These are phyloP conservation scores for Nomada hirtipes DNA, from an alignment of 2,888 invertebrate species.

Conservation along the genomic window DNA sequence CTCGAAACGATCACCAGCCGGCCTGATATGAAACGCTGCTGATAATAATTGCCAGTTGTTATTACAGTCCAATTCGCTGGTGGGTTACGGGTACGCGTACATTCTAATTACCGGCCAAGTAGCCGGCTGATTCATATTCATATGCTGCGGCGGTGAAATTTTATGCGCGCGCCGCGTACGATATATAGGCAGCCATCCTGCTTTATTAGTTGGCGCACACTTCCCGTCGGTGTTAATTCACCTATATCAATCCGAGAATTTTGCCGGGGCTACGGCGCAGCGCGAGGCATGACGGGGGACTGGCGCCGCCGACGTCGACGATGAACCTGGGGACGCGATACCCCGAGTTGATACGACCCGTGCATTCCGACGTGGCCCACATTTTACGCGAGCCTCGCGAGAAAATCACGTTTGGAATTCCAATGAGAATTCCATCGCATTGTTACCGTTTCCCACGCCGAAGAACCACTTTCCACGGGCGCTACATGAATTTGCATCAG, in stretches of 20 bases:
- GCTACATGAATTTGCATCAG: not conserved
- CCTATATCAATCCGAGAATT: constrained; percentile 46
- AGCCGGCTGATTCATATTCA: constrained; percentile 64
- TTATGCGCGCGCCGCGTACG: constrained; percentile 56
- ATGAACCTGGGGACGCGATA: too few relatives aligned
- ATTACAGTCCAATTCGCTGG: constrained; percentile 72
- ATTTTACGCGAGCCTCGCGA: too few relatives aligned
- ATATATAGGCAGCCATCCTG: constrained; percentile 37
- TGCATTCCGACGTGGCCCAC: too few relatives aligned
- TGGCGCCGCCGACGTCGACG: too few relatives aligned
- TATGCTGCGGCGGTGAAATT: constrained; percentile 50
- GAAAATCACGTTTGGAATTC: not conserved
- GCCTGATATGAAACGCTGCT: constrained; percentile 43
- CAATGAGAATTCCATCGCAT: not conserved
- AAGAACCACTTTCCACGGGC: not conserved
- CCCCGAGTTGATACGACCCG: too few relatives aligned
- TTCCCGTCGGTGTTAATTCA: constrained; percentile 65
- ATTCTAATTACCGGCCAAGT: constrained; percentile 60
- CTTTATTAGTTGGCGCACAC: constrained; percentile 60
- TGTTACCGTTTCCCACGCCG: too few relatives aligned
- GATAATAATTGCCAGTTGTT: constrained; percentile 71
- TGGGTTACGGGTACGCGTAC: constrained; percentile 70
- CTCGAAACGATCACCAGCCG: constrained; percentile 31
- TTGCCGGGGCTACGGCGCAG: constrained; percentile 35
- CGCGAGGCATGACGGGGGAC: not conserved